Percentiles rank a stretch among this genome's conserved stretches.
Conservation (phyloP, 2,888 invertebrate genomes). For the Proisotoma minuta region DNA sequence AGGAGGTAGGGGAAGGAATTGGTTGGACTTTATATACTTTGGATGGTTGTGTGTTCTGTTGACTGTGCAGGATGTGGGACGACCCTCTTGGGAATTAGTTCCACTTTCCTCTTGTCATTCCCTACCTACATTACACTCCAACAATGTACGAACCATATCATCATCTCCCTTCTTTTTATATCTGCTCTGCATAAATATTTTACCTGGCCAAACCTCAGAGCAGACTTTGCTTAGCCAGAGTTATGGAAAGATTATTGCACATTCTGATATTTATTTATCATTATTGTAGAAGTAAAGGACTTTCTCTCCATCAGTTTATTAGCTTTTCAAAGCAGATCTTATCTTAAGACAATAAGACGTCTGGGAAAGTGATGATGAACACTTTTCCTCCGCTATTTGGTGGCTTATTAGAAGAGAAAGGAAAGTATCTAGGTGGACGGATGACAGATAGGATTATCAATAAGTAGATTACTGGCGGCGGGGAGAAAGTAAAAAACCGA, state of each 20-base stretch:
- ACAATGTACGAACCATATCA: slow-evolving; percentile 16
- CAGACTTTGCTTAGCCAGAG: no score
- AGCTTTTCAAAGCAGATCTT: background rate
- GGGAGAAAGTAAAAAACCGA: background rate
- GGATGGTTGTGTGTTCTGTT: no score
- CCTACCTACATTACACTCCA: slow-evolving; percentile 10
- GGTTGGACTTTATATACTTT: no score
- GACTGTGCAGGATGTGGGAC: slow-evolving; percentile 20
- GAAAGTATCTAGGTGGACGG: slow-evolving; percentile 19
- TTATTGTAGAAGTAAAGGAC: no score
- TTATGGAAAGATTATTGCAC: no score
- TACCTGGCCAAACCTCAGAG: no score
- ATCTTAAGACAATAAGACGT: slow-evolving; percentile 6
- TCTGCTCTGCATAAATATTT: no score
- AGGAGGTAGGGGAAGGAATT: no score
- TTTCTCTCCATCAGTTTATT: no score
- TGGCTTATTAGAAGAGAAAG: background rate
- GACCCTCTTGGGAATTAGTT: slow-evolving; percentile 23
- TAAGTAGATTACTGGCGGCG: slow-evolving; percentile 30
- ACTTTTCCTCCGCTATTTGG: background rate
- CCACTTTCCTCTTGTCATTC: slow-evolving; percentile 13
- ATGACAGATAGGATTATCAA: slow-evolving; percentile 39
- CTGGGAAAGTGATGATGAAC: slow-evolving; percentile 4
- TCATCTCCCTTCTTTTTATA: no score
- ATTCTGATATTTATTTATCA: no score